These are phyloP conservation scores for Caenorhabditis sp. DNA, from an alignment of 2,888 invertebrate genomes.

Conservation along the genomic window DNA sequence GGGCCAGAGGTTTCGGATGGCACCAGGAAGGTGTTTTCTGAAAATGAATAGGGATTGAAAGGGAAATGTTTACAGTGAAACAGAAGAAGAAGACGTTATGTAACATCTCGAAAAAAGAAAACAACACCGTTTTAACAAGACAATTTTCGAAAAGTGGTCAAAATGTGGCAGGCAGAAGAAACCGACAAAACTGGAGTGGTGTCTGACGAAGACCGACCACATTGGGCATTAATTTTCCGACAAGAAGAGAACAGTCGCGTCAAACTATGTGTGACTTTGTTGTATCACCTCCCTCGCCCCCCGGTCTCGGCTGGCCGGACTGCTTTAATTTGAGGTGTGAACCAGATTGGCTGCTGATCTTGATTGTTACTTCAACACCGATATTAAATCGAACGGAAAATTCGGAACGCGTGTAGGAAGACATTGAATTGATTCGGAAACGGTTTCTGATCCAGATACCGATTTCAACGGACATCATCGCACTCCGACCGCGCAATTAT, in stretches of 20 bases:
- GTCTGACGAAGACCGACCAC: conserved; percentile 5
- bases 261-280: conserved; percentile 15
- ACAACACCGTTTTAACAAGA: background rate
- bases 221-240: conserved; percentile 21
- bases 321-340: conserved; percentile 13
- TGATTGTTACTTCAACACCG: background rate
- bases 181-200: background rate
- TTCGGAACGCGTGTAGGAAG: background rate
- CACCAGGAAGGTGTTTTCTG: conserved; percentile 31
- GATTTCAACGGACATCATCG: conserved; percentile 37
- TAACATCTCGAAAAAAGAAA: background rate
- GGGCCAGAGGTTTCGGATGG: conserved; percentile 31
- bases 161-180: conserved; percentile 18
- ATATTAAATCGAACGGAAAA: background rate
- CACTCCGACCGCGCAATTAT: conserved; percentile 33
- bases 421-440: conserved; percentile 11
- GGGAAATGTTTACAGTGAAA: conserved; percentile 8
- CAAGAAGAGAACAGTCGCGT: conserved; percentile 4
- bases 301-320: background rate
- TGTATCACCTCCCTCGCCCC: conserved; percentile 8
- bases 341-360: background rate
- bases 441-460: conserved; percentile 33
- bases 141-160: conserved; percentile 10
- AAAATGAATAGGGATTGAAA: conserved; percentile 22
- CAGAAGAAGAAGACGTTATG: conserved; percentile 18